Evolutionary conservation across 1,140 invertebrate genomes (phyloP), one percentile per base, ranked within the genome.

Genomic region (Panagrolaimus sp.): DNA sequence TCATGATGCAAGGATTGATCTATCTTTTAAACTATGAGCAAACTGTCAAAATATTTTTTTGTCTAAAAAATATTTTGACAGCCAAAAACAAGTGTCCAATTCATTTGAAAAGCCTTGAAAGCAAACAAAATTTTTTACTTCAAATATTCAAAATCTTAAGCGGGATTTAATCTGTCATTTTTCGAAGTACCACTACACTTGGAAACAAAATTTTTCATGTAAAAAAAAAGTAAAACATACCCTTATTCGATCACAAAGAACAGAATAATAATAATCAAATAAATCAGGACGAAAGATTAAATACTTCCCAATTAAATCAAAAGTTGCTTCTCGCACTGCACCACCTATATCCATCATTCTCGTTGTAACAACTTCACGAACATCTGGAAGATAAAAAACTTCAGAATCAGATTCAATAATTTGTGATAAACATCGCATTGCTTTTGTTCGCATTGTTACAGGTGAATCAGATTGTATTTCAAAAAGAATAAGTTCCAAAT

Each of bases 291-390:
- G 88, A 82, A 92, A 93, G 23, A 98, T 87, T 51, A 99, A 91
- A 85, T 96, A 98, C 86, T 98, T 98, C 47, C 96, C 96, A 62
- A 99, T 92, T 48, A 99, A 87, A 85, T 99, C 96, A 27, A 98
- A 92, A 42, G 95, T 95, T 20, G 96, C 95, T 86, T 99, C 96
- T 71, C 96, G 87, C 23, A 99, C 96, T 3, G 93, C 93, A 2
- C 95, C 97, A 9, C 94, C 96, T 72, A 93, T 90, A 85, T 99
- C 96, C 9, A 97, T 86, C 82, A 98, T 93, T 68, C 94, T 92
- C 66, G 91, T 89, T 82, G 94, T 91, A 0, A 98, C 95, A 65
- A 93, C 94, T 80, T 91, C 87, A 84, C 97, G 92, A 90, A 98
- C 96, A 79, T 98, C 93, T 61, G 87, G 67, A 85, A 86, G 69